A percentile compares a stretch with the other conserved stretches of the same genome.
phyloP scores from a whole-genome alignment of 2,888 invertebrate genomes.

The Sphaerophoria taeniata region DNA sequence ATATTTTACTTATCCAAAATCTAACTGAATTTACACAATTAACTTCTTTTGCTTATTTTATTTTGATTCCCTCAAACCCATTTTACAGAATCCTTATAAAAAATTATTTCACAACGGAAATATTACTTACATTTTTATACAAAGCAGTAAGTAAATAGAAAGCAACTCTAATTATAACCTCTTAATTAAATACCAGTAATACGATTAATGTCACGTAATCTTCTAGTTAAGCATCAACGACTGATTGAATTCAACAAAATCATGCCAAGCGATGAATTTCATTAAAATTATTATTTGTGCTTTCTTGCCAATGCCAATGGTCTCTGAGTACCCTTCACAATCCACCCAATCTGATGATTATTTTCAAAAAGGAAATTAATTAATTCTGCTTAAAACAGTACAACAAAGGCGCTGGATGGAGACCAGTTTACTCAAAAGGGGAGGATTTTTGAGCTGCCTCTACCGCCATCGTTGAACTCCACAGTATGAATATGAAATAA shows the following conservation, averaged over 20 bases:
- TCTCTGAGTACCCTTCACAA: background rate
- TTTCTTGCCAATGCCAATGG: slow-evolving; percentile 12
- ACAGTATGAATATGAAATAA: background rate
- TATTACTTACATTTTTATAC: slow-evolving; percentile 2
- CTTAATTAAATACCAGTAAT: slow-evolving; percentile 33
- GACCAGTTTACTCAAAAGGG: slow-evolving; percentile 37
- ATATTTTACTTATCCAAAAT: slow-evolving; percentile 4
- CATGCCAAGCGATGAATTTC: slow-evolving; percentile 69
- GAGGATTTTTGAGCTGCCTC: slow-evolving; percentile 20
- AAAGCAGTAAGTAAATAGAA: background rate
- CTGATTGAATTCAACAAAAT: slow-evolving; percentile 68
- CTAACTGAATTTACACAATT: slow-evolving; percentile 24
- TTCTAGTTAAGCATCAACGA: slow-evolving; percentile 52
- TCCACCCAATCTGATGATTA: slow-evolving; percentile 29
- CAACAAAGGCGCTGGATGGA: background rate
- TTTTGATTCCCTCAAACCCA: background rate
- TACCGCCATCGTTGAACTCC: no score
- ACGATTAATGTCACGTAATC: slow-evolving; percentile 63
- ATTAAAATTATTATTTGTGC: slow-evolving; percentile 67
- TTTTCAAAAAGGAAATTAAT: slow-evolving; percentile 70
- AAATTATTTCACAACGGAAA: background rate
- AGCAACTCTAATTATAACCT: slow-evolving; percentile 49
- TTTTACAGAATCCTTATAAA: background rate
- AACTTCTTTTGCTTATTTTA: background rate
- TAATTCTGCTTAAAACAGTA: slow-evolving; percentile 52